A percentile compares a stretch with the other conserved stretches of the same genome.
phyloP scores from a whole-genome alignment of 2,113 vertebrate species.

The Ahaetulla prasina region DNA sequence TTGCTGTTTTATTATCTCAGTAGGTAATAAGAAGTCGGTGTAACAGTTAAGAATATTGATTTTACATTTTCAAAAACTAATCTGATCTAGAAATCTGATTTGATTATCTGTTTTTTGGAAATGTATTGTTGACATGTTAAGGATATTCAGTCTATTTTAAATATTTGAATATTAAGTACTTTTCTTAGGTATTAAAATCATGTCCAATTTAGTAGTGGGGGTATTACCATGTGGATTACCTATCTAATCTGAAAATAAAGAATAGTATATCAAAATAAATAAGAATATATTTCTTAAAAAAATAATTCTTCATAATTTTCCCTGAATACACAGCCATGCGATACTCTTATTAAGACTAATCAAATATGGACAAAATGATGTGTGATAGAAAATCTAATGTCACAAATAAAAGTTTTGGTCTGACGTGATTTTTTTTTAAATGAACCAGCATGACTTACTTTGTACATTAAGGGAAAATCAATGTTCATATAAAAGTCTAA shows the following conservation, averaged over 20 bases:
- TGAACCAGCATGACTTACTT: not conserved
- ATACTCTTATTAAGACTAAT: not conserved
- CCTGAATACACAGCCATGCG: not conserved
- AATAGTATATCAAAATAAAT: constrained; percentile 58
- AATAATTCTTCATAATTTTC: constrained; percentile 55
- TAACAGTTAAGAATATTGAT: constrained; percentile 56
- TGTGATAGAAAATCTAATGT: not conserved
- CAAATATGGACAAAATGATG: not conserved
- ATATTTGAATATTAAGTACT: constrained; percentile 42
- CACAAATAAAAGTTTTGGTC: not conserved
- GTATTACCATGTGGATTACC: constrained; percentile 57
- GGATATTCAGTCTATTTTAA: constrained; percentile 53
- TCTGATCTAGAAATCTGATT: constrained; percentile 58
- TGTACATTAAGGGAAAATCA: not conserved
- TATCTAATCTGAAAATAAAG: constrained; percentile 64
- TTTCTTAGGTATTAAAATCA: constrained; percentile 62
- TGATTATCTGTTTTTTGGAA: constrained; percentile 53
- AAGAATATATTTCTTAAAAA: constrained; percentile 65
- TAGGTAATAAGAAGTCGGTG: constrained; percentile 42
- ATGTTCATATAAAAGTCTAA: not conserved
- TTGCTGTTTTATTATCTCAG: constrained; percentile 42
- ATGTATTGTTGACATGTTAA: constrained; percentile 61
- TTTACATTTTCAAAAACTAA: constrained; percentile 65
- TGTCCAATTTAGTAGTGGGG: constrained; percentile 50
- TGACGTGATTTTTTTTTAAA: not conserved